Conservation (phyloP, 2,888 invertebrate species). For the Pyralis farinalis region DNA sequence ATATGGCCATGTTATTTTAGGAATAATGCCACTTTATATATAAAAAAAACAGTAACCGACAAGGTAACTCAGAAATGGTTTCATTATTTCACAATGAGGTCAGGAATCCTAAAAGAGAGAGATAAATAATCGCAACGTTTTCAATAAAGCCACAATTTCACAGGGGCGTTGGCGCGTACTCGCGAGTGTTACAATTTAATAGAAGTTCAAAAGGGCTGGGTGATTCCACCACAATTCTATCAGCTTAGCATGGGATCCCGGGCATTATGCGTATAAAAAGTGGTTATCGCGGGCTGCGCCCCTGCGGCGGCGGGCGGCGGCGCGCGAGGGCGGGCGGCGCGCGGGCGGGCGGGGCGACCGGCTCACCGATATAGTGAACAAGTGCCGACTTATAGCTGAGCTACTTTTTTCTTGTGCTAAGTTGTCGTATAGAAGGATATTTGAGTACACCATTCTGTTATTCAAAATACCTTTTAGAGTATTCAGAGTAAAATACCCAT, state of each 20-base stretch:
- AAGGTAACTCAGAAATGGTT: too few species aligned
- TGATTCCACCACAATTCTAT: constrained; percentile 79
- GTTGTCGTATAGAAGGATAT: too few species aligned
- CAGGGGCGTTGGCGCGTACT: constrained; percentile 71
- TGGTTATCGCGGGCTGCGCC: constrained; percentile 63
- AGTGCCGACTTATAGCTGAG: not conserved
- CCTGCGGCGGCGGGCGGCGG: constrained; percentile 18
- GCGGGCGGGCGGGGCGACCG: too few species aligned
- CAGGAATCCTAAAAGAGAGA: constrained; percentile 35
- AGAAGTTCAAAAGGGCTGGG: constrained; percentile 77
- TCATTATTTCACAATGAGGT: constrained; percentile 25
- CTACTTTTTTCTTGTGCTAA: too few species aligned
- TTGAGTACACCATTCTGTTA: too few species aligned
- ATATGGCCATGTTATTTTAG: too few species aligned
- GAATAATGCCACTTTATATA: too few species aligned
- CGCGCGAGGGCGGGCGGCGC: constrained; percentile 11
- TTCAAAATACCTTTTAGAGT: too few species aligned
- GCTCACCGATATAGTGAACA: too few species aligned
- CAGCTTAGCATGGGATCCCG: constrained; percentile 76
- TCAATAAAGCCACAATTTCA: constrained; percentile 77
- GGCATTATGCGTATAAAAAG: constrained; percentile 79
- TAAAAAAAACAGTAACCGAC: too few species aligned
- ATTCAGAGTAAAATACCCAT: too few species aligned
- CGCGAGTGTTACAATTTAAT: constrained; percentile 78
- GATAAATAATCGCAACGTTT: constrained; percentile 68